These are phyloP conservation scores for Cervus canadensis DNA, from an alignment of 2,113 vertebrate genomes.

Conservation along the genomic window DNA sequence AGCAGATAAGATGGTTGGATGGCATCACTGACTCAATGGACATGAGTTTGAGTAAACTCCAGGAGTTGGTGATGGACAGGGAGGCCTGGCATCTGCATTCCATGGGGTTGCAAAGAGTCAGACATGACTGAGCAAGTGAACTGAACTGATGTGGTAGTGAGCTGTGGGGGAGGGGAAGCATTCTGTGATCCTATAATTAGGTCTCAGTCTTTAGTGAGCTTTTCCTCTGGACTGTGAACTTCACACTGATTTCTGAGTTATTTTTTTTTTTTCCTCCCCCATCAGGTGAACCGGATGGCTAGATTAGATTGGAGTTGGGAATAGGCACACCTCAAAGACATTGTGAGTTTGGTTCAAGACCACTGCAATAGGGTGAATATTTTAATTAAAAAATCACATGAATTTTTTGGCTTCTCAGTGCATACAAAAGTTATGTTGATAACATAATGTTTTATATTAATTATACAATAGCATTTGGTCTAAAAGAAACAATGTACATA, in stretches of 20 bases:
- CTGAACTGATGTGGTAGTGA: not conserved
- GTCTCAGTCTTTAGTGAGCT: not conserved
- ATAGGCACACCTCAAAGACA: not conserved
- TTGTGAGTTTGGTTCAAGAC: not conserved
- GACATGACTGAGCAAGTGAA: accelerated
- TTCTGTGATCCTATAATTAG: not conserved
- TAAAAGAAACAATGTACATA: not conserved
- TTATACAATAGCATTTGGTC: not conserved
- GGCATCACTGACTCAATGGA: not conserved
- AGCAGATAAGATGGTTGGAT: not conserved
- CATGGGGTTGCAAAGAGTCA: accelerated
- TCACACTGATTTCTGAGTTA: not conserved
- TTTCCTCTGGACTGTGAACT: not conserved
- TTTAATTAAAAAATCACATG: not conserved
- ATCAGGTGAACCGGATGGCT: not conserved
- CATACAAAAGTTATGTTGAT: not conserved
- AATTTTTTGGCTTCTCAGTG: not conserved
- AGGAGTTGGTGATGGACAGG: not conserved
- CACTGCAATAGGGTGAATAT: not conserved
- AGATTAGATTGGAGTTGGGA: not conserved
- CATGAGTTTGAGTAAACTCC: not conserved
- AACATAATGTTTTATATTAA: not conserved
- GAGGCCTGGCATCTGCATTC: not conserved
- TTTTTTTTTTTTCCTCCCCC: not conserved
- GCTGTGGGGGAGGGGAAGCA: not conserved